These are phyloP conservation scores for Drosophila subobscura DNA, from an alignment of 1,140 invertebrate species.

Conservation along the genomic window DNA sequence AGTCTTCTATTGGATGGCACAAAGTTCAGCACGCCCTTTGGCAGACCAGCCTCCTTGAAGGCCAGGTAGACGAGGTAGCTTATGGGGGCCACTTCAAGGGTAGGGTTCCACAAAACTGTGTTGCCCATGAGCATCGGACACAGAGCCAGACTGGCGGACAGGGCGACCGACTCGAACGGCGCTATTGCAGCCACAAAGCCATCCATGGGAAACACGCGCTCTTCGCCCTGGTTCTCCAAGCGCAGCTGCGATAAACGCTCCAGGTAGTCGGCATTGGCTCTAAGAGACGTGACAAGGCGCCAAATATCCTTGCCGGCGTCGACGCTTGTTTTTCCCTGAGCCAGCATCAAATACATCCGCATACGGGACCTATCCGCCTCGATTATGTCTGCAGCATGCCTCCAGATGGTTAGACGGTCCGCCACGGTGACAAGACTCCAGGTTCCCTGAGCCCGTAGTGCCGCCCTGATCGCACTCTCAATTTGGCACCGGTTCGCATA, in stretches of 20 bases:
- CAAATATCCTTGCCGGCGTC: conserved; percentile 98
- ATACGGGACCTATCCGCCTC: conserved; percentile 93
- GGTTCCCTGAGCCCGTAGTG: conserved; percentile 88
- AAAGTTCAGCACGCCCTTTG: conserved; percentile 97
- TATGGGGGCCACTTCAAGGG: conserved; percentile 96
- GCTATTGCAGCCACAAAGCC: conserved; percentile 98
- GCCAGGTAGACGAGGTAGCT: conserved; percentile 97
- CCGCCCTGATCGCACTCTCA: conserved; percentile 92
- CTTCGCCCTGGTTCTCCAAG: conserved; percentile 38
- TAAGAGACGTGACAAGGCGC: conserved; percentile 96
- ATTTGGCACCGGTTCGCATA: conserved; percentile 93
- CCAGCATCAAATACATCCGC: conserved; percentile 97
- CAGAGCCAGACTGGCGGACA: conserved; percentile 97
- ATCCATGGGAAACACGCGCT: conserved; percentile 90
- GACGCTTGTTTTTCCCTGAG: conserved; percentile 95
- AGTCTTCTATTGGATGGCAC: conserved; percentile 96
- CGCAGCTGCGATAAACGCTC: conserved; percentile 88
- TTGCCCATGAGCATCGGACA: conserved; percentile 99
- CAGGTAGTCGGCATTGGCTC: conserved; percentile 95
- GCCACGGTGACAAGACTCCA: conserved; percentile 93
- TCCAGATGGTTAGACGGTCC: conserved; percentile 91
- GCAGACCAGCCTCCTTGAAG: conserved; percentile 95
- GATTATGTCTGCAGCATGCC: conserved; percentile 94
- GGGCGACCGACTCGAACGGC: conserved; percentile 99
- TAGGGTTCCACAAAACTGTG: conserved; percentile 98